Base-by-base conservation (phyloP, 2,113 vertebrate species). In the Lepisosteus oculatus region DNA sequence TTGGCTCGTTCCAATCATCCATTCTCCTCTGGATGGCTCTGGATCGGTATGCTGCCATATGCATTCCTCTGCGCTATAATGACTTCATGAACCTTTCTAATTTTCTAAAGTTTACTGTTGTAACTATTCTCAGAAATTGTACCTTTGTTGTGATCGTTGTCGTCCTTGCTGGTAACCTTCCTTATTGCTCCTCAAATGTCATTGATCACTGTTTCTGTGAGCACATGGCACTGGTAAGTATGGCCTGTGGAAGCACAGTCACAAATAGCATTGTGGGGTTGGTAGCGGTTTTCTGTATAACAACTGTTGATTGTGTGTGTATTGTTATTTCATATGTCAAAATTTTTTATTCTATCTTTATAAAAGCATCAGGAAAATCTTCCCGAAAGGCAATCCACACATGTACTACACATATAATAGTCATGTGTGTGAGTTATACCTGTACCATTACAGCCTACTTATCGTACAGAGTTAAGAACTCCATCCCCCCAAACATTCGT, bases 21-120 rank as follows among this genome's bases (percentile, higher is more conserved):
- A 70, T 88, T 54, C 74, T 90, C 42, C 67, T 90, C 3, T 56
- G 83, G 70, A 88, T 84, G 89, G 86, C 85, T 0, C 66, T 82
- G 17, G 86, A 87, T 67, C 70, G 73, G 3, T 81, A 76, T 14
- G 75, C 78, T 77, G 79, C 79, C 7, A 81, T 81, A 55, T 81
- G 79, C 29, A 72, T 11, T 42, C 79, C 81, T 4, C 72, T 81
- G 4, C 47, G 47, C 43, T 83, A 83, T 55, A 74, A 78, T 41
- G 65, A 77, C 56, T 72, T 63, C 55, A 78, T 77, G 68, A 41
- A 65, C 59, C 43, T 72, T 0, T 2, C 13, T 0, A 64, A 65
- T 3, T 64, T 78, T 54, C 3, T 69, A 1, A 76, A 67, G 2
- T 76, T 79, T 47, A 65, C 72, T 62, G 29, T 68, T 66, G 43